Evolutionary conservation across 2,888 invertebrate species (phyloP), one percentile per base, ranked within the genome.

Genomic region (Noctua fimbriata): DNA sequence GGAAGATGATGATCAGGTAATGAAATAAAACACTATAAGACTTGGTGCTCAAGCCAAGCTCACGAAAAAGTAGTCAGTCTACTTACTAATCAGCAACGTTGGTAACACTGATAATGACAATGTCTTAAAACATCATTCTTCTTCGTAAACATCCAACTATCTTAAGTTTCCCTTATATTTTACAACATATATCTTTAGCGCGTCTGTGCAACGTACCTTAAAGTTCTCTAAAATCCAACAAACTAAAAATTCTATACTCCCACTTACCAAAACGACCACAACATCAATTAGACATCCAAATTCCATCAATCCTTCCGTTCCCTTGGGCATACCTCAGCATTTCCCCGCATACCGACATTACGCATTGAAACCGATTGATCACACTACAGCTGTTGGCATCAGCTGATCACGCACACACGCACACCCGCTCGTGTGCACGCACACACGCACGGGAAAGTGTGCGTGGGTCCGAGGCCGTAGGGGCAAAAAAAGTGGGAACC

Each of bases 401-500:
- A 95, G 95, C 95, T 95, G 95, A 95, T 95, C 92, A 90, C 93
- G 81, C 95, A 91, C 94, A 94, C 92, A 87, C 5, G 60, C 89
- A 78, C 66, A 94, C 91, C 85, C 7, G 60, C 89, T 76, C 65
- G 76, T 76, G 81, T 77, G 70, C 83, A 89, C 89, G 78, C 85
- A 83, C 80, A 85, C 79, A 73, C 76, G 91, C 89, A 87, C 91
- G 92, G 72, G 91, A 88, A 24, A 41, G 89, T 87, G 84, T 81
- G 86, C 67, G 88, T 82, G 83, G 81, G 86, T 89, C 88, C 88
- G 91, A 86, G 90, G 91, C 91, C 90, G 88, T 82, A 87, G 90
- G 90, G 91, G 91, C 91, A 93, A 94, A 95, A 95, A 95, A 95
- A 94, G 91, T 93, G 92, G 93, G 89, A 92, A 95, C 94, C 91